These are phyloP conservation scores for Protobothrops flavoviridis DNA, from an alignment of 2,113 vertebrate species.

Conservation along the genomic window DNA sequence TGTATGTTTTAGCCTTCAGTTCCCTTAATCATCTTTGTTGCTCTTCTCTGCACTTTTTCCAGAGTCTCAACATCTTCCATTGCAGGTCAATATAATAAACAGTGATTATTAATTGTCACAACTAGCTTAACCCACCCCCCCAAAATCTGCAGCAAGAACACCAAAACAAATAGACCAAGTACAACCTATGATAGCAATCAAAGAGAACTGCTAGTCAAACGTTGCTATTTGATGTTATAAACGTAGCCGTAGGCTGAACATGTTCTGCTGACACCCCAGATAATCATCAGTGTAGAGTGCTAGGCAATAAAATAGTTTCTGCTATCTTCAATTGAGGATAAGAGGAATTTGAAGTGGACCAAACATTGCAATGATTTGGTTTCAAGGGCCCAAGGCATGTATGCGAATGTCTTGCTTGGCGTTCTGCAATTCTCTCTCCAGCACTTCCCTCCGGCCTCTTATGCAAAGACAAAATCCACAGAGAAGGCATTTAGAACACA, in stretches of 20 bases:
- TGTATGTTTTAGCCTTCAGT: background rate
- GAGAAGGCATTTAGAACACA: background rate
- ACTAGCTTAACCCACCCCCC: background rate
- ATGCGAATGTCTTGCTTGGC: background rate
- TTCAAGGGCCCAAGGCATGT: background rate
- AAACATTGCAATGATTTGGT: background rate
- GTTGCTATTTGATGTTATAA: constrained; percentile 54
- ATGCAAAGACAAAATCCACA: background rate
- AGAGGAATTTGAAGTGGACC: background rate
- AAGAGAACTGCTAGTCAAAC: constrained; percentile 57
- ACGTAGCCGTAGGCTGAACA: constrained; percentile 58
- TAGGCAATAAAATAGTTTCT: background rate
- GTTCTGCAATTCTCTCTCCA: background rate
- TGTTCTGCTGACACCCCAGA: constrained; percentile 36
- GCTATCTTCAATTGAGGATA: background rate
- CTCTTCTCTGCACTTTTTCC: background rate
- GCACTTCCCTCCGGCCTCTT: background rate
- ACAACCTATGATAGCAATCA: constrained; percentile 60
- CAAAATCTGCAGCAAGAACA: constrained; percentile 12
- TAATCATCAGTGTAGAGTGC: background rate
- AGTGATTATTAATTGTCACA: constrained; percentile 50
- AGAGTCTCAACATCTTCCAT: constrained; percentile 31
- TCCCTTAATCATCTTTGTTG: background rate
- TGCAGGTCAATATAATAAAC: constrained; percentile 55
- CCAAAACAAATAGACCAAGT: constrained; percentile 56